phyloP scores from a whole-genome alignment of 1,140 invertebrate species.

The Cyrtorhinus lividipennis region DNA sequence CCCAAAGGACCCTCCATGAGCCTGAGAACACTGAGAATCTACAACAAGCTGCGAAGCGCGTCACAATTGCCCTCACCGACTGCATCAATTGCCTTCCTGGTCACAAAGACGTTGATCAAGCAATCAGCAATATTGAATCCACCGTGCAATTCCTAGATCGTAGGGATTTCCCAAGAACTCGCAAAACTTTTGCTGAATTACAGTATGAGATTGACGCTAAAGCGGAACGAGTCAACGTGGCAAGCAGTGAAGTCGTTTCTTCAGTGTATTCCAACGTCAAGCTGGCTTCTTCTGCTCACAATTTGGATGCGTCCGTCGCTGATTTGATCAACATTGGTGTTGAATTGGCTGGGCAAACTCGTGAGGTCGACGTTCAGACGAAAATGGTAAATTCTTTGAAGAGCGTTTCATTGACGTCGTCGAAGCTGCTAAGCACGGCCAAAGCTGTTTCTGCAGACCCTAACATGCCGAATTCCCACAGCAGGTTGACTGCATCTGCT shows the following conservation, averaged over 20 bases:
- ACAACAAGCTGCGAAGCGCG: slow-evolving; percentile 46
- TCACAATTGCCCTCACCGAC: slow-evolving; percentile 41
- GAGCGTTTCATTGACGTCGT: slow-evolving; percentile 74
- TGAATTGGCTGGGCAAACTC: slow-evolving; percentile 67
- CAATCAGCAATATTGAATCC: slow-evolving; percentile 64
- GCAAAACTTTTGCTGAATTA: slow-evolving; percentile 63
- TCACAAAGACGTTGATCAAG: slow-evolving; percentile 76
- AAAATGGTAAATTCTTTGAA: slow-evolving; percentile 75
- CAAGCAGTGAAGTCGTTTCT: slow-evolving; percentile 62
- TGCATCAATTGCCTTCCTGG: slow-evolving; percentile 73
- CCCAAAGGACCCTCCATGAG: slow-evolving; percentile 45
- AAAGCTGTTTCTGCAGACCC: slow-evolving; percentile 82
- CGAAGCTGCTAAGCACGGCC: slow-evolving; percentile 70
- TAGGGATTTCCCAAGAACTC: slow-evolving; percentile 52
- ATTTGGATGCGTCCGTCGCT: slow-evolving; percentile 65
- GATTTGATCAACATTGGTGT: slow-evolving; percentile 58
- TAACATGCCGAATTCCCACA: slow-evolving; percentile 76
- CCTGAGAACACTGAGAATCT: slow-evolving; percentile 43
- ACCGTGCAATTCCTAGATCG: slow-evolving; percentile 55
- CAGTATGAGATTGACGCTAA: slow-evolving; percentile 71
- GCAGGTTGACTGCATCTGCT: slow-evolving; percentile 70
- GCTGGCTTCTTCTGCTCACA: slow-evolving; percentile 54
- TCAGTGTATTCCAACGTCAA: slow-evolving; percentile 49
- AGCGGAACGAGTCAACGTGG: slow-evolving; percentile 65
- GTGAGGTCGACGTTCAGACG: slow-evolving; percentile 49